Base-by-base conservation (phyloP, 92 coral and sea anemone genomes). In the Zoanthus gigantus region DNA sequence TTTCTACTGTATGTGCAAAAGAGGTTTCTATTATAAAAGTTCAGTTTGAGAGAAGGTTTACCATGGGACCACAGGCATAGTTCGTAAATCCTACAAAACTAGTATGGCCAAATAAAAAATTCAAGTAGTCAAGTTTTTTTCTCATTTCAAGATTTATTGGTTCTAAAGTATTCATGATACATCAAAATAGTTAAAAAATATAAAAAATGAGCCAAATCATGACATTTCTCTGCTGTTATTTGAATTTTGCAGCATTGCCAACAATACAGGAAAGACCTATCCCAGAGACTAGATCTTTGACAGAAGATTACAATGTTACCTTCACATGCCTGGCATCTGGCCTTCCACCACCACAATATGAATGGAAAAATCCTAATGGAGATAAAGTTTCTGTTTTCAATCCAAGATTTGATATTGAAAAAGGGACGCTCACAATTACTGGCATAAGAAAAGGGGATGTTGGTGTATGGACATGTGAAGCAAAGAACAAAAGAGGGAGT, bases 381-480 rank as follows among this genome's bases (percentile, higher is more conserved):
- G 74, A 81, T 9, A 0, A 0, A 44, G 85, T 81, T 14, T 11
- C 85, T 6, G 44, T 16, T 13, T 81, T 65, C 28, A 7, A 66
- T 65, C 65, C 60, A 1, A 74, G 85, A n/a, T 81, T 65, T 44
- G 50, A 37, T 11, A 18, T 81, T 53, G 74, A 81, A 0, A 71
- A 44, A 1, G 85, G 85, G 23, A 23, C 44, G 7, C 61, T 81
- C 18, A 81, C 61, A 11, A 81, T 81, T 16, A 66, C 61, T 4
- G 82, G 82, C 63, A 67, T 68, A 42, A 30, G 46, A 9, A 66
- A 66, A 28, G 15, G 8, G 0, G 85, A 81, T 3, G 60, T 47
- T 65, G 85, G 85, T 23, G 9, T 6, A 0, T 81, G 85, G 85
- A 47, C 75, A 12, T 81, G 85, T 17, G 85, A 66, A 50, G 85